Percentiles rank a stretch among this genome's conserved stretches.
These are phyloP conservation scores for Probosciger aterrimus DNA, from an alignment of 2,113 vertebrate genomes.

Conservation along the genomic window DNA sequence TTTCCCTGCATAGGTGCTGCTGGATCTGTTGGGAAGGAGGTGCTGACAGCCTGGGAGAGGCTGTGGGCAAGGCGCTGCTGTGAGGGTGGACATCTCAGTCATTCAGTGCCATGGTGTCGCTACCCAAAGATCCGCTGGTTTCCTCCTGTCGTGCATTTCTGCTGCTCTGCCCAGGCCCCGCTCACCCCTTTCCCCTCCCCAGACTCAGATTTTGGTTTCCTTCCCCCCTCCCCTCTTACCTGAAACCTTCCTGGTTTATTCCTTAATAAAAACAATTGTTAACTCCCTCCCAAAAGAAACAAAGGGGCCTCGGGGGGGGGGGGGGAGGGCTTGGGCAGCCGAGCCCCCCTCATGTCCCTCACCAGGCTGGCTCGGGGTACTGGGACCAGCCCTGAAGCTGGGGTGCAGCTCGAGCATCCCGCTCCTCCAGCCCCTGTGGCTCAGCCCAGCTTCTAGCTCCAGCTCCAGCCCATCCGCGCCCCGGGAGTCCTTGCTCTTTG, in stretches of 20 bases:
- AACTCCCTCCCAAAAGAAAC: conserved; percentile 18
- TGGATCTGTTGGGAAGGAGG: conserved; percentile 5
- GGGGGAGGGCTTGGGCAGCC: neutral
- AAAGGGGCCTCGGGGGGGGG: neutral
- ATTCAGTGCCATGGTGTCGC: neutral
- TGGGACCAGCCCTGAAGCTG: neutral
- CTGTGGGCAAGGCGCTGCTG: neutral
- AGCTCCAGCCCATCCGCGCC: neutral
- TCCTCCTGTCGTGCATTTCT: neutral
- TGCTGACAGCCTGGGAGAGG: neutral
- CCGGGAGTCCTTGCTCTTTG: neutral
- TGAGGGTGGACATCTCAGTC: conserved; percentile 24
- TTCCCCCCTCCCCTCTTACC: neutral
- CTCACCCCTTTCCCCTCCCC: neutral
- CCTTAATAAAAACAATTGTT: neutral
- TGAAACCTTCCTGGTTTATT: neutral
- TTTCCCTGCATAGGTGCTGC: conserved; percentile 42
- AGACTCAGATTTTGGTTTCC: too few species aligned
- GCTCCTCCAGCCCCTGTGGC: neutral
- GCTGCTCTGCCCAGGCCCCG: neutral
- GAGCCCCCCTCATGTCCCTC: neutral
- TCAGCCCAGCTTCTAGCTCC: conserved; percentile 3
- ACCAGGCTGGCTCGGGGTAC: neutral
- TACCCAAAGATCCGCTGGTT: neutral
- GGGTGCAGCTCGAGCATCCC: neutral